Percentiles rank a stretch among this genome's conserved stretches.
Conservation (phyloP, 2,888 invertebrate genomes). For the Aquatica leii region DNA sequence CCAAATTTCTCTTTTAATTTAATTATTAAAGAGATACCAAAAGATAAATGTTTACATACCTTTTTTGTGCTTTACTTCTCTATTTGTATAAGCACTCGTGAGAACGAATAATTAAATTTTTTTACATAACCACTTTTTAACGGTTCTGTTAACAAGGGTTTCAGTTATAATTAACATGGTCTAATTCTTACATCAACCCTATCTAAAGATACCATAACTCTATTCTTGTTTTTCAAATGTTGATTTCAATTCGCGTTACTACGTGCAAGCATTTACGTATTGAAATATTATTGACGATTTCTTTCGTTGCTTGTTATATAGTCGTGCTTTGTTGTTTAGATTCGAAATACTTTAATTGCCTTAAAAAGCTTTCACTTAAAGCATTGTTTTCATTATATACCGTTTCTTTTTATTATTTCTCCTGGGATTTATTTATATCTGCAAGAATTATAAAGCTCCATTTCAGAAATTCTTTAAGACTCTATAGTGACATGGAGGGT, state of each 20-base stretch:
- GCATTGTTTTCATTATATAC: slow-evolving; percentile 29
- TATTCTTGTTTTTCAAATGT: too few relatives aligned
- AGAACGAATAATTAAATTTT: too few relatives aligned
- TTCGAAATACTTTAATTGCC: slow-evolving; percentile 27
- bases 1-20: too few relatives aligned
- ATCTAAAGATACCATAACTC: too few relatives aligned
- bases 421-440: slow-evolving; percentile 32
- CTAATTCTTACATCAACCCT: too few relatives aligned
- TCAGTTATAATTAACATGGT: too few relatives aligned
- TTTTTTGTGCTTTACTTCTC: too few relatives aligned
- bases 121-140: too few relatives aligned
- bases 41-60: too few relatives aligned
- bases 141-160: too few relatives aligned
- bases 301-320: slow-evolving; percentile 1
- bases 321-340: slow-evolving; percentile 2
- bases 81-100: too few relatives aligned
- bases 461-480: slow-evolving; percentile 35
- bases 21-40: too few relatives aligned
- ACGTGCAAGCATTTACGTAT: not conserved
- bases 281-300: not conserved
- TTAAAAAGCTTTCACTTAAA: slow-evolving; percentile 24
- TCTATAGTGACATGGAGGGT: slow-evolving; percentile 35
- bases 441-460: slow-evolving; percentile 32
- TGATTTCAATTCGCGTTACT: not conserved
- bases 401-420: slow-evolving; percentile 33